Evolutionary conservation across 2,888 invertebrate species (phyloP), one percentile per base, ranked within the genome.

Genomic region (Rhaphigaster nebulosa): DNA sequence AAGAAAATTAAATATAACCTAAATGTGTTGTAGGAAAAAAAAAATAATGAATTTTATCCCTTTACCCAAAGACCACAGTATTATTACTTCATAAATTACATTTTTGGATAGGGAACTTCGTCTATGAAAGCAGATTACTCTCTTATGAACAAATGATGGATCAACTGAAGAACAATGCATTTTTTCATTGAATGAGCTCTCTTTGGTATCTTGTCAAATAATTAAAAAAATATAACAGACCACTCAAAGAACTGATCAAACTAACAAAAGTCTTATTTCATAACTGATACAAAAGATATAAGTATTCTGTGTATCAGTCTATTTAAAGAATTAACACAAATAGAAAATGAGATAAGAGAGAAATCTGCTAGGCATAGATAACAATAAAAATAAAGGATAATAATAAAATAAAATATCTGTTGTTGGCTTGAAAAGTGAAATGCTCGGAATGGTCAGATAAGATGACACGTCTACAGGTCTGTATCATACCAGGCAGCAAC

Each of bases 401-500:
- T 29, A 65, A 12, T 5, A 38, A 38, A 76, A 76, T 76, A 76
- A 76, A 38, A 76, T 38, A 65, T 76, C 18, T 76, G 38, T 29
- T 15, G n/a, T 5, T 15, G 20, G 20, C 6, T 38, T 23, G 34
- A 76, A 76, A 34, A 34, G 10, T 38, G 34, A 34, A 20, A 20
- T 38, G 34, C 3, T 76, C 5, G 70, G 70, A 70, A 70, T 70
- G 70, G 70, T 70, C 70, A 76, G 10, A 26, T 10, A 76, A 76
- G 70, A 76, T 8, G 34, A 76, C 34, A 76, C 34, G 20, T 10
- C 84, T 96, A 99, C 93, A 99, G 96, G 94, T 99, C 98, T 92
- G 98, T 99, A 95, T 99, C 99, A 94, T 98, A 99, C 99, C 99
- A 99, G 93, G 98, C 98, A 92, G 98, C 98, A 93, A 98, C 97